Conservation (phyloP, 1,140 invertebrate genomes). For the Megalopta genalis region DNA sequence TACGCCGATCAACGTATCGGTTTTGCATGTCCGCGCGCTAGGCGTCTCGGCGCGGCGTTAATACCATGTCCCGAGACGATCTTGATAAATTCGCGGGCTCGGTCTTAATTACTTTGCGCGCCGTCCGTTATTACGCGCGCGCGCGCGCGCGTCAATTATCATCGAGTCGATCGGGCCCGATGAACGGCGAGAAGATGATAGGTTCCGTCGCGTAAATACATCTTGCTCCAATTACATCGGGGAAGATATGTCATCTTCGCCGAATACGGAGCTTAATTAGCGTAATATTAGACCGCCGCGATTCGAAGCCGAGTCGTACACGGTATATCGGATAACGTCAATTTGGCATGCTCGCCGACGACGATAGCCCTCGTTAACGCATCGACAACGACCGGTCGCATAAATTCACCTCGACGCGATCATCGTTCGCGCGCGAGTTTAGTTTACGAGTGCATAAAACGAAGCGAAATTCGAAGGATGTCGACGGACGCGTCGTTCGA, state of each 20-base stretch:
- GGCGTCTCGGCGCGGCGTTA: slow-evolving; percentile 45
- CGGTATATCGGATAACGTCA: slow-evolving; percentile 30
- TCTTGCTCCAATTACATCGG: slow-evolving; percentile 49
- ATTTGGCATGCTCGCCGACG: neutral
- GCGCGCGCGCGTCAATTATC: slow-evolving; percentile 74
- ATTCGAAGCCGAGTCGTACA: slow-evolving; percentile 41
- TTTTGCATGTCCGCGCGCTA: slow-evolving; percentile 5
- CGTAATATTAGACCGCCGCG: slow-evolving; percentile 33
- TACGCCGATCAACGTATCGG: neutral
- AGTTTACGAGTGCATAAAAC: neutral
- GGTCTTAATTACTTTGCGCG: slow-evolving; percentile 69
- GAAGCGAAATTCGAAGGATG: neutral
- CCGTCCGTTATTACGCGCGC: slow-evolving; percentile 66
- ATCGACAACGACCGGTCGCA: neutral
- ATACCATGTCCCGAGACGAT: slow-evolving; percentile 58
- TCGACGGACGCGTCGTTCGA: neutral
- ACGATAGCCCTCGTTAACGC: slow-evolving; percentile 21
- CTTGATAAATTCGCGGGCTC: slow-evolving; percentile 69
- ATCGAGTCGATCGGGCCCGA: slow-evolving; percentile 51
- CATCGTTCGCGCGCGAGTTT: neutral
- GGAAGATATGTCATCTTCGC: slow-evolving; percentile 28
- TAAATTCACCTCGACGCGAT: neutral
- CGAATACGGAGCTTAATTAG: slow-evolving; percentile 31
- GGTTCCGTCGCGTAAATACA: slow-evolving; percentile 53
- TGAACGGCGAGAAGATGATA: slow-evolving; percentile 69